Conservation (phyloP, 2,888 invertebrate species). For the Galeruca laticollis region DNA sequence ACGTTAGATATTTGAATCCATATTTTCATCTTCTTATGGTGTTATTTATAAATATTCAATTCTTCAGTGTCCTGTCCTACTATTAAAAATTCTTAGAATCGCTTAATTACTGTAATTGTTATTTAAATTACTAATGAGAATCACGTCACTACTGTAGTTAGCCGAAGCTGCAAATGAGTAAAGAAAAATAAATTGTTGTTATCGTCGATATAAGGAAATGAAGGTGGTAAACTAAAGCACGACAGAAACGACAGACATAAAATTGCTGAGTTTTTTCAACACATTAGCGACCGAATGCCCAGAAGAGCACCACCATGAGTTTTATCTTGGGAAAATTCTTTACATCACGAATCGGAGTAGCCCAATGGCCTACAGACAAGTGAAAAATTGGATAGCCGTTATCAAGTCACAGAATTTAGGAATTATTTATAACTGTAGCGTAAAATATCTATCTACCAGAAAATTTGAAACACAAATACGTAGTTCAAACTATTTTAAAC, state of each 20-base stretch:
- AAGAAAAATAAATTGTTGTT: constrained; percentile 45
- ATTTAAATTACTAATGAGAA: neutral
- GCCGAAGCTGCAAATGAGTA: constrained; percentile 32
- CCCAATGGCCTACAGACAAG: neutral
- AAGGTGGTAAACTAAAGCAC: constrained; percentile 59
- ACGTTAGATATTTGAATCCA: no score
- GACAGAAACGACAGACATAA: constrained; percentile 51
- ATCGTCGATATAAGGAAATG: constrained; percentile 57
- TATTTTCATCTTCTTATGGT: no score
- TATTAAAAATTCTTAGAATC: no score
- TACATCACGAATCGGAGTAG: constrained; percentile 28
- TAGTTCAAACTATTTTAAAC: no score
- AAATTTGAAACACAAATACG: no score
- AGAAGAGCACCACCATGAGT: constrained; percentile 45
- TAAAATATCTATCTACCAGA: no score
- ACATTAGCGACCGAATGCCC: constrained; percentile 60
- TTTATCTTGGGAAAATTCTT: constrained; percentile 50
- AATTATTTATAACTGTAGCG: no score
- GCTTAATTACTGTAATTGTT: no score
- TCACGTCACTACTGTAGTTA: constrained; percentile 24
- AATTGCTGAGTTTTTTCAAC: constrained; percentile 52
- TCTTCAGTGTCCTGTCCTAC: no score
- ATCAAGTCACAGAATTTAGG: no score
- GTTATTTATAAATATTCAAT: no score
- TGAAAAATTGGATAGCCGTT: no score